phyloP scores from a whole-genome alignment of 2,888 invertebrate species.

The Sarcophaga caerulescens region DNA sequence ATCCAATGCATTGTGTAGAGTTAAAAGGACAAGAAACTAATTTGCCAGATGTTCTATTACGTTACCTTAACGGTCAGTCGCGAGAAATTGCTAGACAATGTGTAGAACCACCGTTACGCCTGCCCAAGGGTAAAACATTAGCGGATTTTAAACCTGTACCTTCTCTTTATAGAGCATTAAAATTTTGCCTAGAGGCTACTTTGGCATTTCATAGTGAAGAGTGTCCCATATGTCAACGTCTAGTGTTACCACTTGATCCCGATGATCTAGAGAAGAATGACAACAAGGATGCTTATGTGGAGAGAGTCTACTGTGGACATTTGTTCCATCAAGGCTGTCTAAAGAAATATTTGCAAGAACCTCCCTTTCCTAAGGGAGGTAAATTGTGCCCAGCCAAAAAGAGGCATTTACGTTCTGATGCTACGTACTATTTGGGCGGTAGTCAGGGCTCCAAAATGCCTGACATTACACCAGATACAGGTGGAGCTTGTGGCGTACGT shows the following conservation, averaged over 20 bases:
- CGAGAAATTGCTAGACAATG: slow-evolving; percentile 86
- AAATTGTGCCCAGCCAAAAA: slow-evolving; percentile 84
- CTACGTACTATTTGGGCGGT: slow-evolving; percentile 75
- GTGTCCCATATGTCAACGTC: slow-evolving; percentile 85
- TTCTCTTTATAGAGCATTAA: slow-evolving; percentile 84
- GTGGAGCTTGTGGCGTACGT: slow-evolving; percentile 83
- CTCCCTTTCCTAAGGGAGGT: slow-evolving; percentile 88
- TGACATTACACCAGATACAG: slow-evolving; percentile 61
- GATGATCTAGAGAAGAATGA: slow-evolving; percentile 83
- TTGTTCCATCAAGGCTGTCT: slow-evolving; percentile 87
- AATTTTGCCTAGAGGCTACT: slow-evolving; percentile 85
- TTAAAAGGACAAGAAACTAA: slow-evolving; percentile 84
- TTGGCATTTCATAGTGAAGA: slow-evolving; percentile 84
- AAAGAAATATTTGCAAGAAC: slow-evolving; percentile 86
- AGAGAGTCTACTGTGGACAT: slow-evolving; percentile 88
- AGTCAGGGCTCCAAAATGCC: slow-evolving; percentile 59
- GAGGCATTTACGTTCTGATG: slow-evolving; percentile 79
- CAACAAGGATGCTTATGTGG: slow-evolving; percentile 84
- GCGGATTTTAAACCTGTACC: slow-evolving; percentile 85
- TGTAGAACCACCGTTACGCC: slow-evolving; percentile 86
- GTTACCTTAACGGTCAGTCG: slow-evolving; percentile 85
- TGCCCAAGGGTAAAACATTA: slow-evolving; percentile 79
- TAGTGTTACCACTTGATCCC: slow-evolving; percentile 84
- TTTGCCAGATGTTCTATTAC: slow-evolving; percentile 84
- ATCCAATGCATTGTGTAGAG: slow-evolving; percentile 82